Base-by-base conservation (phyloP, 2,888 invertebrate genomes). In the Oxystoma pomonae region DNA sequence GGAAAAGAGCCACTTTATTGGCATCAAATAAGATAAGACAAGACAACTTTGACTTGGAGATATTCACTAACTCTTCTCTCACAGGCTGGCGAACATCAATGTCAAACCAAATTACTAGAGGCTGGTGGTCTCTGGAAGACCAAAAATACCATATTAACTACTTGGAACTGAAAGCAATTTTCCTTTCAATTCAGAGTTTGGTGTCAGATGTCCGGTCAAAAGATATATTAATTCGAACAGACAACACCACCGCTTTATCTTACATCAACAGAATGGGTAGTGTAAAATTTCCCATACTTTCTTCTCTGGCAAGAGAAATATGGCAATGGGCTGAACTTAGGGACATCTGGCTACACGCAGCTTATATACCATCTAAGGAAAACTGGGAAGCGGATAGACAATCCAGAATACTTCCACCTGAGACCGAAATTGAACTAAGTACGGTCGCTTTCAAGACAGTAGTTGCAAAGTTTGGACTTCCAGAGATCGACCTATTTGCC, bases 241-340 rank as follows among this genome's bases (percentile, higher is more conserved):
- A 57, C 19, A 61, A 61, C 18, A 49, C 50, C 35, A 35, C 35
- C 12, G 35, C 35, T 12, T 35, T 35, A 12, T 3, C 35, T 12
- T 55, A 53, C 22, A 55, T 61, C n/a, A 57, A 61, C 35, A 21
- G 57, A 17, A 61, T 61, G 61, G 61, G 61, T 59, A 59, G 59
- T 16, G 59, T 59, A 2, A 59, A 49, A 50, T 59, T 49, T 50
- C 21, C 21, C 35, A 59, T 16, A 1, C 59, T 59, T 18, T 19
- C 21, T 50, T 16, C 35, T 51, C 1, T 59, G 18, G 16, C 52
- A 59, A 51, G 50, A 59, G 16, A 3, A 7, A 3, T 35, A 7
- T 35, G 35, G 35, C 35, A 35, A 12, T 35, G 35, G 35, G 3
- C 5, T 35, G 35, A 35, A 35, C 3, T 3, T 35, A 35, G 35